Evolutionary conservation across 64 coral and sea anemone genomes (phyloP).

Genomic region (Stichodactyla helianthus): DNA sequence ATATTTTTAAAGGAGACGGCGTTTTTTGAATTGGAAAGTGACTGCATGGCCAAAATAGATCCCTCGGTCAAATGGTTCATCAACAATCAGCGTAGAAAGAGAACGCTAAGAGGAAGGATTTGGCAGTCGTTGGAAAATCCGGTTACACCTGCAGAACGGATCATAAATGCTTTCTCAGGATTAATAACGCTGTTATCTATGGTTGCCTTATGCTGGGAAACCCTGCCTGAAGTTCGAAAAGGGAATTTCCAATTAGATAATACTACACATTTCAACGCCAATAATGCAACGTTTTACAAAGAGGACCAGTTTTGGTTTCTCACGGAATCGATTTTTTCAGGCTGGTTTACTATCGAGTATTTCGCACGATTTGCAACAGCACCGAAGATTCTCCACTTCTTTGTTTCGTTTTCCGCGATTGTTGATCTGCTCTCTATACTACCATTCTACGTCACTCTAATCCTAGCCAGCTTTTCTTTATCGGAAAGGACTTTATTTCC

Average conservation of each 20-base stretch:
- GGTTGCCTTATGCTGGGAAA: conserved; percentile 53
- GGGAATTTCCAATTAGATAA: conserved; percentile 15
- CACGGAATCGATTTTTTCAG: conserved; percentile 52
- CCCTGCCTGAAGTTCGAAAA: conserved; percentile 28
- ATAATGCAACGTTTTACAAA: background rate
- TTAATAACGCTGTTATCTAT: conserved; percentile 55
- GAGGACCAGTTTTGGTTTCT: conserved; percentile 51
- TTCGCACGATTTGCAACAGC: conserved; percentile 43
- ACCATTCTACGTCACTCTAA: conserved; percentile 51
- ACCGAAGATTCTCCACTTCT: conserved; percentile 33
- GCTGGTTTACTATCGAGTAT: conserved; percentile 77
- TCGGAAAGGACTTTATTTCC: conserved; percentile 6
- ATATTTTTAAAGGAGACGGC: conserved; percentile 55
- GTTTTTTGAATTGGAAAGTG: conserved; percentile 66
- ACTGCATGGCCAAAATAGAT: conserved; percentile 22
- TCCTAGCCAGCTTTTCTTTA: background rate
- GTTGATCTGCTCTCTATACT: conserved; percentile 55
- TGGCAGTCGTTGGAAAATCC: conserved; percentile 79
- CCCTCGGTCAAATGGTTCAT: background rate
- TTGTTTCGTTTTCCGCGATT: conserved; percentile 24
- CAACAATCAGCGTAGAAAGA: background rate
- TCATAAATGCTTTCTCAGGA: conserved; percentile 30
- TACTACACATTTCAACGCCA: conserved; percentile 4
- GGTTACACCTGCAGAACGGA: conserved; percentile 27
- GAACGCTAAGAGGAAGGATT: conserved; percentile 36